These are phyloP conservation scores for Malacoraja senta DNA, from an alignment of 2,797 vertebrate genomes.

Conservation along the genomic window DNA sequence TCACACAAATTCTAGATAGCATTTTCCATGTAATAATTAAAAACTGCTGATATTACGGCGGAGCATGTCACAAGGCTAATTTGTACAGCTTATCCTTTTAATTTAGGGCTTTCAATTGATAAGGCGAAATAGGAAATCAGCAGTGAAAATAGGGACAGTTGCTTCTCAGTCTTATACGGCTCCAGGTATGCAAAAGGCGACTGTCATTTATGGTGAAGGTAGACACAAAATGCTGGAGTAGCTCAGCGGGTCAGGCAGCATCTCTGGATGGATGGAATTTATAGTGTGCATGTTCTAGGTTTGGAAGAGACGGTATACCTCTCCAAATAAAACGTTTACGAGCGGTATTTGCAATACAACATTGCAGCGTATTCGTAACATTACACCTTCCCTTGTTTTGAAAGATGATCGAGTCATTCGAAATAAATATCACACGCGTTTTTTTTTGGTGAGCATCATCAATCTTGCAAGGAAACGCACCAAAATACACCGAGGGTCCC, in stretches of 20 bases:
- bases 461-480: background rate
- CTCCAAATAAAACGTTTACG: background rate
- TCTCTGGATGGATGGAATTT: too few species aligned
- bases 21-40: background rate
- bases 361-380: background rate
- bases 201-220: background rate
- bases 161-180: background rate
- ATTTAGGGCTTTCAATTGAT: conserved; percentile 17
- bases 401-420: background rate
- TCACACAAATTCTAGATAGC: background rate
- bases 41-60: background rate
- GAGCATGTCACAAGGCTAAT: background rate
- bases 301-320: too few species aligned
- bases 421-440: too few species aligned
- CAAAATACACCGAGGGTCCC: background rate
- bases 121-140: background rate
- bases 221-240: too few species aligned
- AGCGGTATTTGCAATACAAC: too few species aligned
- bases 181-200: background rate
- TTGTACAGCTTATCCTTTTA: background rate
- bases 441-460: background rate
- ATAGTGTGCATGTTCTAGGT: background rate
- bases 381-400: background rate
- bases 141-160: background rate
- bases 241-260: too few species aligned